phyloP scores from a whole-genome alignment of 2,888 invertebrate species.

The Tinea semifulvella region DNA sequence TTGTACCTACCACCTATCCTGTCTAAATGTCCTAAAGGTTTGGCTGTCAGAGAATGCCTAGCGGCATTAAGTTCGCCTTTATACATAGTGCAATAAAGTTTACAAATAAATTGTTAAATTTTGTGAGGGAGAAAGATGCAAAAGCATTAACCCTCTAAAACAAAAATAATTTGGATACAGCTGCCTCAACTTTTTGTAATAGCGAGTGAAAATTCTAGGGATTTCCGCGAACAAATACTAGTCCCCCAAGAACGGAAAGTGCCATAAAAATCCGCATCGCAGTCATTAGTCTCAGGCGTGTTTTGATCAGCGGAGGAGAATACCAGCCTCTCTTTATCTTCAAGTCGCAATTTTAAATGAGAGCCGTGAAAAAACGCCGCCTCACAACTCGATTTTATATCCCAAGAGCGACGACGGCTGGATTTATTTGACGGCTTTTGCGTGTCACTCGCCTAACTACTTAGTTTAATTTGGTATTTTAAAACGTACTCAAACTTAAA shows the following conservation, averaged over 20 bases:
- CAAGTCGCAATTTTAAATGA: slow-evolving; percentile 38
- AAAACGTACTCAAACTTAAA: no score
- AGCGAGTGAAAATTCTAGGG: slow-evolving; percentile 44
- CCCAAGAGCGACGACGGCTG: slow-evolving; percentile 25
- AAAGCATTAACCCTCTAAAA: no score
- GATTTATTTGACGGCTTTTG: slow-evolving; percentile 21
- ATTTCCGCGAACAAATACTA: slow-evolving; percentile 48
- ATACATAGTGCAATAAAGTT: no score
- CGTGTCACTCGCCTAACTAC: slow-evolving; percentile 12
- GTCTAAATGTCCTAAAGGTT: no score
- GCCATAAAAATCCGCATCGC: slow-evolving; percentile 54
- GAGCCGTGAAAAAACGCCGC: slow-evolving; percentile 30
- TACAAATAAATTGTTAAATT: no score
- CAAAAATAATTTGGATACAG: no score
- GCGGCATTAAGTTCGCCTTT: no score
- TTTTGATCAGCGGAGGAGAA: slow-evolving; percentile 33
- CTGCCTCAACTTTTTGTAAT: slow-evolving; percentile 44
- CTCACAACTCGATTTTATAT: slow-evolving; percentile 35
- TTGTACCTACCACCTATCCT: no score
- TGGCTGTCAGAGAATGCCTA: no score
- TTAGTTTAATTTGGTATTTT: slow-evolving; percentile 13
- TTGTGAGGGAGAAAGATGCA: no score
- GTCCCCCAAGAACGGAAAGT: slow-evolving; percentile 45
- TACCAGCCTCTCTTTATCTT: slow-evolving; percentile 38
- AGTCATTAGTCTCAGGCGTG: slow-evolving; percentile 60